Base-by-base conservation (phyloP, 1,140 invertebrate species). In the Drosophila pseudoobscura region DNA sequence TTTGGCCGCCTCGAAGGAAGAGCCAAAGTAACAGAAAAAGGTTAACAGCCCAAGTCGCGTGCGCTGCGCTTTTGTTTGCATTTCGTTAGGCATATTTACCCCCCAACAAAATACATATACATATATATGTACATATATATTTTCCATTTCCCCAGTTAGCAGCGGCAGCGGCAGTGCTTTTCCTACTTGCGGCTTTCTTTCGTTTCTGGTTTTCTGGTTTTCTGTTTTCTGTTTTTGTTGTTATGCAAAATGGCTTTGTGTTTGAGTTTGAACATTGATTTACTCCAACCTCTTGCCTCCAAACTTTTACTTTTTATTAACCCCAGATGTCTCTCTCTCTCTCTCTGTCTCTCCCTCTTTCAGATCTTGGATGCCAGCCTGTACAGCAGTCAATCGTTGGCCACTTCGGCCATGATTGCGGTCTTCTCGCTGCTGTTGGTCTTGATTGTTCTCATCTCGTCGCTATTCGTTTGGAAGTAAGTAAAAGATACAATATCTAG, bases 361-460 rank as follows among this genome's bases (percentile, higher is more conserved):
- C 95, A 96, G 95, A 95, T 95, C 92, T 95, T 96, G 91, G 95
- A 96, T 92, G 95, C 95, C 53, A 95, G 95, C 92, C 95, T 95
- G 90, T 94, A 95, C 85, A 95, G 94, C 91, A 95, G 95, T 82
- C 95, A 95, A 71, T 95, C 95, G 69, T 92, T 96, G 64, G 95
- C 95, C 92, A 96, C 95, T 63, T 95, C 95, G 65, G 95, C 95
- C 68, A 94, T 95, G 91, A 96, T 96, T 92, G 94, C 94, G 62
- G 93, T 95, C 53, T 95, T 95, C 90, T 95, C 95, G 63, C 93
- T 96, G 76, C 93, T 96, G 44, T 92, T 96, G 56, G 93, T 95
- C 65, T 92, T 96, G 69, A 95, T 95, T 90, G 94, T 95, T 61
- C 94, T 95, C 79, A 94, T 96, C 83, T 95, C 94, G 75, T 94